Base-by-base conservation (phyloP, 1,140 invertebrate species). In the Eupeodes corollae region DNA sequence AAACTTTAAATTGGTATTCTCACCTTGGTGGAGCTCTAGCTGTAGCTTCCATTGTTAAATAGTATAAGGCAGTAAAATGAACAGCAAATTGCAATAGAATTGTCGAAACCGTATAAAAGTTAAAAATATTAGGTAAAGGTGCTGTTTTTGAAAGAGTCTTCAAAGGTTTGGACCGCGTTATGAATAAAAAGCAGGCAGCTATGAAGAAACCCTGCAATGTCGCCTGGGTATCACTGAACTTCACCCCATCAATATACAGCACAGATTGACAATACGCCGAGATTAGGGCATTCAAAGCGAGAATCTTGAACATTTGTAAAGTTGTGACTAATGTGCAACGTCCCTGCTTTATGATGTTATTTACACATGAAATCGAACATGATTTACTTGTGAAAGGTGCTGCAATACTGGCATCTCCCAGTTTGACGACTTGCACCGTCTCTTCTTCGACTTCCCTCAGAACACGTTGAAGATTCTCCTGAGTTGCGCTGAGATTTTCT, bases 301-400 rank as follows among this genome's bases (percentile, higher is more conserved):
- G 73, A 55, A 99, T 99, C 77, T 99, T 99, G 70, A 99, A 99
- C 97, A 99, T 99, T 72, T 99, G 97, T 35, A 99, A 73, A 0
- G 97, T 99, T 1, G 95, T 99, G 0, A 99, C 96, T 34, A 99
- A 72, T 0, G 97, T 99, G 69, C 97, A 99, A 32, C 97, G 79
- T 6, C 97, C 97, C 76, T 99, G 96, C 63, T 99, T 98, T 52
- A 99, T 98, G 18, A 99, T 90, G 69, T 98, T 91, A 61, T 93
- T 98, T 61, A 99, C 93, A 71, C 94, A 97, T 64, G 89, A 80
- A 63, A 98, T 95, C 30, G 94, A 98, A 2, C 94, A 97, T 44
- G 92, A 78, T 73, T 95, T 94, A 52, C 94, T 98, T 1, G 96
- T 99, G 67, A 99, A 99, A 2, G 97, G 97, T 13, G 97, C 95